Evolutionary conservation across 1,140 invertebrate species (phyloP).

Genomic region (Odontomachus brunneus): DNA sequence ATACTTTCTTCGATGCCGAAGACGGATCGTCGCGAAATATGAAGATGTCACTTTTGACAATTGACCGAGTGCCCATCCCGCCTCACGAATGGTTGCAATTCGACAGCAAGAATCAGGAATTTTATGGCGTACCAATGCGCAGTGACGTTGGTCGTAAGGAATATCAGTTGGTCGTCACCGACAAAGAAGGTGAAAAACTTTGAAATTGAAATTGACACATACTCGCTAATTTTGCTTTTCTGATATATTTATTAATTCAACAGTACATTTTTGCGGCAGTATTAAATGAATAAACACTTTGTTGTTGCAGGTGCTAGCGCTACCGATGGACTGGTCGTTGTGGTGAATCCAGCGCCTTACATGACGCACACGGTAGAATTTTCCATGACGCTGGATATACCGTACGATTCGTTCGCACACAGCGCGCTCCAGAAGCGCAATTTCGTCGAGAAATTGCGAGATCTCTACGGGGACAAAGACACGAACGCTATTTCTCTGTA

Average conservation of each 20-base stretch:
- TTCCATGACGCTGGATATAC: conserved; percentile 91
- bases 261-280: background rate
- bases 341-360: conserved; percentile 87
- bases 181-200: conserved; percentile 78
- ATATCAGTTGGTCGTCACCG: conserved; percentile 90
- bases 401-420: conserved; percentile 90
- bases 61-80: conserved; percentile 89
- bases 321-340: conserved; percentile 92
- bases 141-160: conserved; percentile 90
- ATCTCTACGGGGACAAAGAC: conserved; percentile 91
- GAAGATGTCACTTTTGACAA: conserved; percentile 90
- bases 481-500: conserved; percentile 90
- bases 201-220: too few relatives aligned
- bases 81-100: conserved; percentile 95
- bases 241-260: too few relatives aligned
- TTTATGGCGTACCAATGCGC: conserved; percentile 92
- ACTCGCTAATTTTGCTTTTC: too few relatives aligned
- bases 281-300: conserved; percentile 1
- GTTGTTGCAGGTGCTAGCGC: conserved; percentile 84
- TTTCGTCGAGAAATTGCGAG: conserved; percentile 91
- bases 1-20: conserved; percentile 96
- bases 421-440: conserved; percentile 90
- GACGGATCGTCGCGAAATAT: conserved; percentile 91
- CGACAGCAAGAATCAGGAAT: conserved; percentile 94
- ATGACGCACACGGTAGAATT: conserved; percentile 89